phyloP scores from a whole-genome alignment of 2,888 invertebrate genomes.

The Xylota segnis region DNA sequence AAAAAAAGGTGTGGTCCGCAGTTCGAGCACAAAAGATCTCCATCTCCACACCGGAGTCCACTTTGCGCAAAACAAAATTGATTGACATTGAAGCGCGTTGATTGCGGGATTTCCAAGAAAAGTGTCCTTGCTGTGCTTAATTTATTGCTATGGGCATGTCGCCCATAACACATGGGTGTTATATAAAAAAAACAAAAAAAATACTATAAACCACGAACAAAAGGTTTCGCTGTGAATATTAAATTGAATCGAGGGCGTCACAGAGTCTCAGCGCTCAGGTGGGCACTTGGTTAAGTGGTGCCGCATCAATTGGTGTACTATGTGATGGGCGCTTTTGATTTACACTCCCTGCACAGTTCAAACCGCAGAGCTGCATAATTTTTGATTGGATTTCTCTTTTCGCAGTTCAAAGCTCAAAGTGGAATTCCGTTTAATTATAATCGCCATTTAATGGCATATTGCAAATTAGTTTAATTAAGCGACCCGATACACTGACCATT shows the following conservation, averaged over 20 bases:
- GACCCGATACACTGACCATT: constrained; percentile 2
- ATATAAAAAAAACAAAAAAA: constrained; percentile 5
- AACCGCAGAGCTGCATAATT: not conserved
- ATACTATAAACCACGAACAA: not conserved
- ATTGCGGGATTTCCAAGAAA: constrained; percentile 63
- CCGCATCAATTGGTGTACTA: not conserved
- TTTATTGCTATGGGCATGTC: constrained; percentile 26
- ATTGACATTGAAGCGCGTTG: constrained; percentile 64
- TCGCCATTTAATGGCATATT: constrained; percentile 15
- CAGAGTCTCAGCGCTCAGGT: constrained; percentile 25
- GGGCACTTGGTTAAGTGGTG: constrained; percentile 14
- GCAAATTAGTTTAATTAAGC: constrained; percentile 31
- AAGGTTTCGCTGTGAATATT: constrained; percentile 32
- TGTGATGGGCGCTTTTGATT: not conserved
- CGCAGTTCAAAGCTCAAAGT: not conserved
- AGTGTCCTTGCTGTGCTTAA: constrained; percentile 56
- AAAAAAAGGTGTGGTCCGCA: constrained; percentile 30
- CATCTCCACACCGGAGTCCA: not conserved
- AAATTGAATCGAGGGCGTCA: constrained; percentile 22
- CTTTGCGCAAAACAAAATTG: constrained; percentile 37
- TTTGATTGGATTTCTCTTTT: not conserved
- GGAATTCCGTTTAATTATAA: constrained; percentile 14
- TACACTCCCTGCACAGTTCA: not conserved
- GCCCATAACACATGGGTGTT: constrained; percentile 2
- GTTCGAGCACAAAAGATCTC: constrained; percentile 35